Percentiles rank a stretch among this genome's conserved stretches.
Evolutionary conservation across 2,797 vertebrate species (phyloP).

Genomic region (Spheniscus humboldti): DNA sequence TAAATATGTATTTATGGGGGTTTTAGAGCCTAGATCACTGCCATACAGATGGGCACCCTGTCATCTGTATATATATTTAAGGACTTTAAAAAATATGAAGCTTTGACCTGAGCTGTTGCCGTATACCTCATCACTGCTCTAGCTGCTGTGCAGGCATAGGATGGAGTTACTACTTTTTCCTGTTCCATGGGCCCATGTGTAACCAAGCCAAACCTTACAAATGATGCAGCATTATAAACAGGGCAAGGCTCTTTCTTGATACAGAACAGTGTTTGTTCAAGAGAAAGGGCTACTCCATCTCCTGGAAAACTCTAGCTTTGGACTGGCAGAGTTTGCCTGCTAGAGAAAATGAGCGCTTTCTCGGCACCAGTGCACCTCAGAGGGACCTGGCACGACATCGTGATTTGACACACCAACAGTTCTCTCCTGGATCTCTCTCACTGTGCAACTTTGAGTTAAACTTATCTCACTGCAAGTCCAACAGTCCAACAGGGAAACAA

Average conservation of each 20-base stretch:
- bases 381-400: accelerated
- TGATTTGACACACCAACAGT: not conserved
- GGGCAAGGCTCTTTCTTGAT: not conserved
- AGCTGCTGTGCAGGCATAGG: not conserved
- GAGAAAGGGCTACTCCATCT: not conserved
- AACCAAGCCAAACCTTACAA: not conserved
- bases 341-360: not conserved
- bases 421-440: not conserved
- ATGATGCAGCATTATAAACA: not conserved
- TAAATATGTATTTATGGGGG: not conserved
- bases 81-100: not conserved
- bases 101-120: not conserved
- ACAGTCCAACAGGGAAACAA: not conserved
- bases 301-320: not conserved
- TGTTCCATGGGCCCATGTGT: not conserved
- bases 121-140: not conserved
- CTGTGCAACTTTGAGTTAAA: not conserved
- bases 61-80: not conserved
- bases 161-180: not conserved
- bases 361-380: not conserved
- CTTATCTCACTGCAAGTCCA: not conserved
- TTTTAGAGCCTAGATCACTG: not conserved
- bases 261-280: not conserved
- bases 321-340: not conserved
- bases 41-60: not conserved